Evolutionary conservation across 1,140 invertebrate genomes (phyloP).

Genomic region (Cherax quadricarinatus): DNA sequence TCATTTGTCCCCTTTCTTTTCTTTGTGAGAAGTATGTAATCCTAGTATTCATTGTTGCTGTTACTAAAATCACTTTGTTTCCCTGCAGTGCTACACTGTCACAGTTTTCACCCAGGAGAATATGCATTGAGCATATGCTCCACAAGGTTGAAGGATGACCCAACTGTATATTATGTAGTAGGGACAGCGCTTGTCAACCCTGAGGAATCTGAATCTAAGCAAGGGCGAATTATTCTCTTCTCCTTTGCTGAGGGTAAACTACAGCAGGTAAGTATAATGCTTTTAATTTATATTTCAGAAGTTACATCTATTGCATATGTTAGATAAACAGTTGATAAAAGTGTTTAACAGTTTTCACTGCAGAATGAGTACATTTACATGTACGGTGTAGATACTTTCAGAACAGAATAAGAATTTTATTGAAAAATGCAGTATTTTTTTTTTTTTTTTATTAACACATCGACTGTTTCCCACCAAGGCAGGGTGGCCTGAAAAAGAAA

Average conservation of each 20-base stretch:
- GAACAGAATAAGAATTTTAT: too few species aligned
- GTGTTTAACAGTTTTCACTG: neutral
- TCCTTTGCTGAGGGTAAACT: slow-evolving; percentile 94
- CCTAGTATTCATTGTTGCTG: too few species aligned
- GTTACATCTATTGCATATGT: neutral
- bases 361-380: too few species aligned
- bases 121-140: slow-evolving; percentile 94
- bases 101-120: slow-evolving; percentile 92
- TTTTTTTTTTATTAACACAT: too few species aligned
- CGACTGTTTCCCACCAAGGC: too few species aligned
- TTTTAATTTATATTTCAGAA: neutral
- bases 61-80: neutral
- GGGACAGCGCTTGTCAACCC: slow-evolving; percentile 95
- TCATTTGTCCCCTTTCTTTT: too few species aligned
- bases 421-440: too few species aligned
- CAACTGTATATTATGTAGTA: slow-evolving; percentile 93
- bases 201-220: slow-evolving; percentile 96
- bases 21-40: too few species aligned
- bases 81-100: slow-evolving; percentile 88
- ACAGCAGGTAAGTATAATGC: slow-evolving; percentile 73
- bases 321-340: neutral
- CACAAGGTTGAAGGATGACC: slow-evolving; percentile 93
- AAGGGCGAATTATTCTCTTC: slow-evolving; percentile 90
- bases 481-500: too few species aligned
- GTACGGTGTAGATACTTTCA: too few species aligned